Percentiles rank a stretch among this genome's conserved stretches.
Evolutionary conservation across 1,140 invertebrate species (phyloP).

Genomic region (Tachypleus tridentatus): DNA sequence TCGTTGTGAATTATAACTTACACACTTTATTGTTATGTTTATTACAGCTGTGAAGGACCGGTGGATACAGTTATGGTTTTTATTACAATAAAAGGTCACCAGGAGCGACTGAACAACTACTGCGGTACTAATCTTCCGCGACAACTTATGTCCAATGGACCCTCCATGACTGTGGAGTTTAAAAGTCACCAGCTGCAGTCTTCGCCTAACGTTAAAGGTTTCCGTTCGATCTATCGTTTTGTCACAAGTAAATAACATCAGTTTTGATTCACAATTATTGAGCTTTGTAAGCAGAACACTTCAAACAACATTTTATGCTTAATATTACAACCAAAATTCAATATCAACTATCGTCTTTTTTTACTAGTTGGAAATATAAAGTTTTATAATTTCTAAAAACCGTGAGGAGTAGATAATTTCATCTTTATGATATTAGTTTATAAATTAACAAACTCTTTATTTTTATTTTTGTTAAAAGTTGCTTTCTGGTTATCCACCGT

Average conservation of each 20-base stretch:
- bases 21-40: conserved; percentile 6
- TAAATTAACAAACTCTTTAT: too few species aligned
- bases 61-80: conserved; percentile 62
- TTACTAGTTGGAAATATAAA: too few species aligned
- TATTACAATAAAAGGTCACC: conserved; percentile 59
- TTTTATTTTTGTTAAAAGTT: too few species aligned
- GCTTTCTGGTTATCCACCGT: too few species aligned
- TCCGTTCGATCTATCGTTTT: conserved; percentile 74
- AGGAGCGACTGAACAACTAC: conserved; percentile 66
- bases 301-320: too few species aligned
- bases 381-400: too few species aligned
- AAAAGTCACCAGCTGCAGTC: conserved; percentile 42
- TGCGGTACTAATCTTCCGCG: conserved; percentile 63
- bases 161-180: conserved; percentile 67
- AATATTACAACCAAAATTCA: too few species aligned
- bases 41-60: conserved; percentile 55
- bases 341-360: too few species aligned
- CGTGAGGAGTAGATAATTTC: too few species aligned
- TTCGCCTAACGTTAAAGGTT: conserved; percentile 60
- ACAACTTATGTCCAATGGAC: conserved; percentile 80
- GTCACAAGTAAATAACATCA: conserved; percentile 58
- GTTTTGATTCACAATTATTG: conserved; percentile 24
- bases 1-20: too few species aligned
- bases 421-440: too few species aligned
- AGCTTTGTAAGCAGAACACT: too few species aligned